Evolutionary conservation across 2,113 vertebrate genomes (phyloP), one percentile per base, ranked within the genome.

Genomic region (Mustelus asterias): DNA sequence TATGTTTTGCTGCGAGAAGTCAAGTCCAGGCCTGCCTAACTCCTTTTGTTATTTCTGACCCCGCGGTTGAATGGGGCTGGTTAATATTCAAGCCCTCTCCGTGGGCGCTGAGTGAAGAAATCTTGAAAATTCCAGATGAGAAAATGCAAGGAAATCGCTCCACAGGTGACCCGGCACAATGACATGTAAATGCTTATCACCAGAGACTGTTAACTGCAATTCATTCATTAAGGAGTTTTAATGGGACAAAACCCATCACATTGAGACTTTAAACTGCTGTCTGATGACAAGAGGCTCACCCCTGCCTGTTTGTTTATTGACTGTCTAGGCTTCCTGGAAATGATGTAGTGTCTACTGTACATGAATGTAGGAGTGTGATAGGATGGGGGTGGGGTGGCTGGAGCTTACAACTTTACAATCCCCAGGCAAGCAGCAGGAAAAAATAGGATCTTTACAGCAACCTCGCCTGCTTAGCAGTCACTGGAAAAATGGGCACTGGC

Each of bases 221-320:
- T 94, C n/a, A 41, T 37, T 94, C 90, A 69, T 94, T 94, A 94
- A 92, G 86, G 86, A 16, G 60, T 63, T 29, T 90, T 65, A 93
- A 67, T 94, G 63, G 41, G 60, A 67, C 33, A 94, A 94, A 94
- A 41, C 60, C 33, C 90, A 60, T n/a, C 90, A 94, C 90, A 69
- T 41, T 41, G 60, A 94, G 63, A 94, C 54, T 89, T 90, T 67
- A 67, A 67, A 14, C 16, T 93, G 33, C 63, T 93, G 90, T 93
- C 90, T 94, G 90, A 41, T 41, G 18, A 63, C 14, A 65, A 20
- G 18, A 20, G 41, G 16, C 60, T 63, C 58, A 20, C n/a, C 33
- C 24, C 13, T 37, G n/a, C 67, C 8, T 24, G 29, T 94, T 67
- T 94, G 90, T 94, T n/a, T 94, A 94, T 94, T 94, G 60, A 94